Conservation (phyloP, 2,888 invertebrate species). For the Ceriagrion tenellum region DNA sequence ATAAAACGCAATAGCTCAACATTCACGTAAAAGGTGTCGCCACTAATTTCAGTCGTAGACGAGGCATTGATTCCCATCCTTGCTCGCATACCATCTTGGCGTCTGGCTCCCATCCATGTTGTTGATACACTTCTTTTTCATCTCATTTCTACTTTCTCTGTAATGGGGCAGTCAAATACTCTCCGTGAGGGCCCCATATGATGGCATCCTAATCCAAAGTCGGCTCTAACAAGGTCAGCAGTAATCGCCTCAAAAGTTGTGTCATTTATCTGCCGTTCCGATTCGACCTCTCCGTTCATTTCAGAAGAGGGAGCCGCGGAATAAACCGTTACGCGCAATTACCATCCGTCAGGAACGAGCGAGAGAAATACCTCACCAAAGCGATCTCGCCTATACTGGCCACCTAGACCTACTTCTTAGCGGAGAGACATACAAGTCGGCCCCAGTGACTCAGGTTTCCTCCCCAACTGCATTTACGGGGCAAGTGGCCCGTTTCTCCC, state of each 20-base stretch:
- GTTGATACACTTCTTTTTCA: too few relatives aligned
- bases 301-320: background rate
- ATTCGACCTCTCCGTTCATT: background rate
- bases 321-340: constrained; percentile 18
- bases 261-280: background rate
- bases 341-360: background rate
- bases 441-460: constrained; percentile 43
- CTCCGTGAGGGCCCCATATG: background rate
- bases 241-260: background rate
- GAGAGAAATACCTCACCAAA: constrained; percentile 30
- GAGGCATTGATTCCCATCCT: too few relatives aligned
- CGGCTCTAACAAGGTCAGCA: background rate
- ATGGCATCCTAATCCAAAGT: background rate
- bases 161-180: too few relatives aligned
- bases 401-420: constrained; percentile 56
- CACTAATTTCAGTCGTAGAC: too few relatives aligned
- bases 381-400: constrained; percentile 51
- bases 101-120: too few relatives aligned
- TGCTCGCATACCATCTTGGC: too few relatives aligned
- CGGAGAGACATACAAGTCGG: constrained; percentile 37
- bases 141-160: too few relatives aligned
- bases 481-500: constrained; percentile 58
- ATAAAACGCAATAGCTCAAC: too few relatives aligned
- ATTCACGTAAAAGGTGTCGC: too few relatives aligned
- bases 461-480: constrained; percentile 47